These are phyloP conservation scores for Deilephila porcellus DNA, from an alignment of 2,888 invertebrate species.

Conservation along the genomic window DNA sequence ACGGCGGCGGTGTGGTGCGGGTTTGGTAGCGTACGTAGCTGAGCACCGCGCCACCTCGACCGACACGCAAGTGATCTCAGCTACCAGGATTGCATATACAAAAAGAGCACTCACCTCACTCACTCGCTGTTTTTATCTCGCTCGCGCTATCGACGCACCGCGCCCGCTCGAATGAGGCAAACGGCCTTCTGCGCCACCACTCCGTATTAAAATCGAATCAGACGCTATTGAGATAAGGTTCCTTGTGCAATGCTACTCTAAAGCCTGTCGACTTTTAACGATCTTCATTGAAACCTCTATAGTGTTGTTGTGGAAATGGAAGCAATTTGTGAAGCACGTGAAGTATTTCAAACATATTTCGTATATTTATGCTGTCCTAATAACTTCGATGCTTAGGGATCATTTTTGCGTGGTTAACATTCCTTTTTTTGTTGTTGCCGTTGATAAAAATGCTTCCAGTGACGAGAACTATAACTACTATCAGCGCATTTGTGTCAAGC, in stretches of 20 bases:
- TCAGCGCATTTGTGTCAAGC: constrained; percentile 47
- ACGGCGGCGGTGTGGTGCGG: constrained; percentile 45
- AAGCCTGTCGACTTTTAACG: constrained; percentile 52
- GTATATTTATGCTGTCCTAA: constrained; percentile 72
- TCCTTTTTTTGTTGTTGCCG: constrained; percentile 63
- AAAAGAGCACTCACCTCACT: constrained; percentile 49
- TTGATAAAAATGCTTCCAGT: neutral
- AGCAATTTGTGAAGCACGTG: constrained; percentile 65
- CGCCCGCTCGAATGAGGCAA: constrained; percentile 59
- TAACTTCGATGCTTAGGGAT: constrained; percentile 79
- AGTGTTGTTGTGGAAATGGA: constrained; percentile 63
- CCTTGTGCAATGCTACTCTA: constrained; percentile 42
- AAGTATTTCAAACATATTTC: constrained; percentile 74
- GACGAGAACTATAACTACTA: constrained; percentile 13
- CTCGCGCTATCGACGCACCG: constrained; percentile 64
- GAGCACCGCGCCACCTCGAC: constrained; percentile 81
- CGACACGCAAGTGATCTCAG: constrained; percentile 81
- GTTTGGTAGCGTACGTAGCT: constrained; percentile 40
- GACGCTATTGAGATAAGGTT: constrained; percentile 29
- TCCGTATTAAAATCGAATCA: constrained; percentile 14
- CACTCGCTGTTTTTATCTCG: constrained; percentile 55
- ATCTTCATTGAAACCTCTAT: constrained; percentile 58
- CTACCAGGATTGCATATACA: constrained; percentile 72
- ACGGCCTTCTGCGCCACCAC: constrained; percentile 44
- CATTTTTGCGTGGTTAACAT: constrained; percentile 81